phyloP scores from a whole-genome alignment of 2,113 vertebrate genomes.

The human region DNA sequence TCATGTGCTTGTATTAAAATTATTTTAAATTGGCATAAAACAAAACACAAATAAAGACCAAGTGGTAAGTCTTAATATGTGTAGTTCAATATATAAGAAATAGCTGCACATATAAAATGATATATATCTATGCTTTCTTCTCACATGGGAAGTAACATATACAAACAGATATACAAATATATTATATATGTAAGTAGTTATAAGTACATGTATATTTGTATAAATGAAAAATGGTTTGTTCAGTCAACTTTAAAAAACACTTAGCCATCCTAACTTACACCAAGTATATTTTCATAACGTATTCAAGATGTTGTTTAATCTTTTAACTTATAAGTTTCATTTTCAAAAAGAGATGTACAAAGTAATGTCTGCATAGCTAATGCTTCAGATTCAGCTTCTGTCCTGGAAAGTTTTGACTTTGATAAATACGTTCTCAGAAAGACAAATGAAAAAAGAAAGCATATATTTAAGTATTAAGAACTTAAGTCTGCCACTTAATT shows the following conservation, averaged over 20 bases:
- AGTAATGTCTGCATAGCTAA: background rate
- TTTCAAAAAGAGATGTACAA: constrained; percentile 34
- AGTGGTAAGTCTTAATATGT: background rate
- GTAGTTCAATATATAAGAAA: background rate
- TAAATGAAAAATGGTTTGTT: constrained; percentile 4
- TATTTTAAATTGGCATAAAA: constrained; percentile 12
- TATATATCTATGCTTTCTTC: background rate
- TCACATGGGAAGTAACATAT: background rate
- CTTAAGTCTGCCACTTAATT: background rate
- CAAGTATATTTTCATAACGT: background rate
- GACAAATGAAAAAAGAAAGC: constrained; percentile 25
- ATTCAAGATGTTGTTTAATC: constrained; percentile 16
- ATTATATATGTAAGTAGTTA: background rate
- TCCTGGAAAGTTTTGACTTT: constrained; percentile 33
- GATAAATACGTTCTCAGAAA: constrained; percentile 5
- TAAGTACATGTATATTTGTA: background rate
- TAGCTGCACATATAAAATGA: background rate
- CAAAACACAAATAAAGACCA: background rate
- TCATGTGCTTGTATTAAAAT: background rate
- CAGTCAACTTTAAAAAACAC: constrained; percentile 11
- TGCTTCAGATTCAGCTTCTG: background rate
- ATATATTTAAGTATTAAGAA: constrained; percentile 31
- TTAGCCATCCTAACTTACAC: background rate
- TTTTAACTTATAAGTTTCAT: background rate
- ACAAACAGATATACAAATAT: background rate